Base-by-base conservation (phyloP, 2,888 invertebrate genomes). In the Yponomeuta plumbellus region DNA sequence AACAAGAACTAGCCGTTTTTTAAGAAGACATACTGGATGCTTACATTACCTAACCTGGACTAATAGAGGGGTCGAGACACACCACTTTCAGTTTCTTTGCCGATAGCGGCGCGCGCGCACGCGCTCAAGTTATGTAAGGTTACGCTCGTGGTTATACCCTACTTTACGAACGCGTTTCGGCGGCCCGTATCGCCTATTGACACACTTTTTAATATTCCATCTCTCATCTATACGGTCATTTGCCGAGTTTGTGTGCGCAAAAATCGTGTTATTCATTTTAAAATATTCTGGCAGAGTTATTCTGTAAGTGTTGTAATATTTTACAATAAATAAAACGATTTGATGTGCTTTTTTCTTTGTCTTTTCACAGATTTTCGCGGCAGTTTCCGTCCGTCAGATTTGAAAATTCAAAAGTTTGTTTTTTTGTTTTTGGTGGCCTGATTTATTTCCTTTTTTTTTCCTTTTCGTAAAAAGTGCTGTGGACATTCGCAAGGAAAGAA, bases 71-170 rank as follows among this genome's bases (percentile, higher is more conserved):
- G 62, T 26, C 26, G 62, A 26, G 23, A 62, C 34, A 39, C 22
- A 59, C 59, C 80, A 88, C 90, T 90, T 88, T 90, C 89, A 90
- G 90, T 90, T 89, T 89, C 86, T 75, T 75, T 74, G 73, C 77
- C 76, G 76, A 75, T 74, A 75, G 79, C 76, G 81, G 73, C 69
- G 71, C 71, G 85, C 70, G 72, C 80, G 76, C 87, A 84, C 89
- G 87, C 80, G 74, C 78, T 75, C 70, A 72, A 71, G 73, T 80
- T 81, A 76, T 76, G 81, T 76, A 82, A 81, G 71, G 58, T 22
- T 20, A 20, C 23, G 61, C 22, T 17, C 61, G 66, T 40, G 8
- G 56, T 66, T 68, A 70, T 71, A 56, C 71, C 70, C 44, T 52
- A 52, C 44, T 52, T 34, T 52, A 52, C 17, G 44, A 52, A 52